Evolutionary conservation across 2,888 invertebrate species (phyloP), one percentile per base, ranked within the genome.

Genomic region (Volucella bombylans): DNA sequence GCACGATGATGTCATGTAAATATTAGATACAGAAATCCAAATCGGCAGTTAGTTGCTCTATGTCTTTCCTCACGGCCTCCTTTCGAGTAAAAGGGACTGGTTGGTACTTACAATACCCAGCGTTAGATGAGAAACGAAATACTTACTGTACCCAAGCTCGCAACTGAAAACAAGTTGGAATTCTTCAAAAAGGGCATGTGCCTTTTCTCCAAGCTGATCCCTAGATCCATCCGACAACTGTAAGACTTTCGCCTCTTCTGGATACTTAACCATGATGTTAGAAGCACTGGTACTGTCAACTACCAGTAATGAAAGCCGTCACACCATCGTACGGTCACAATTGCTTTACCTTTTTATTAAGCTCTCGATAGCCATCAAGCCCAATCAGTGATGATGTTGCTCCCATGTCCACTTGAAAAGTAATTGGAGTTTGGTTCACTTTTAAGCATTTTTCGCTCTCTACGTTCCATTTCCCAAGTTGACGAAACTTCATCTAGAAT

Each of bases 211-310:
- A 11, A 64, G 49, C 49, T 64, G 38, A 41, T 64, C 49, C 23
- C 64, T 31, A 49, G 64, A 49, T 14, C 3, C 64, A 3, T 49
- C 64, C 38, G 43, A n/a, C 18, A 64, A 23, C 39, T 45, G 23
- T 9, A 45, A 61, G 23, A 61, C 43, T 15, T 41, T 45, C 3
- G 10, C 12, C 38, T 43, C 23, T 10, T 61, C 23, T 15, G 61
- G 61, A 61, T 43, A 61, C 43, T 61, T 18, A 11, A 61, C 43
- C 61, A 62, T 62, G 47, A 62, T 62, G 45, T 62, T 62, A n/a
- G 45, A 61, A 15, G 43, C 61, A 18, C 18, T 61, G 10, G 45
- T 43, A 45, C 61, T 61, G 12, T 61, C 61, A 11, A 61, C 45
- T 11, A 61, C 61, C 1, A 61, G 43, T 9, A 61, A 61, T 8